A percentile compares a stretch with the other conserved stretches of the same genome.
Conservation (phyloP, 2,113 vertebrate genomes). For the Atrichornis clamosus region DNA sequence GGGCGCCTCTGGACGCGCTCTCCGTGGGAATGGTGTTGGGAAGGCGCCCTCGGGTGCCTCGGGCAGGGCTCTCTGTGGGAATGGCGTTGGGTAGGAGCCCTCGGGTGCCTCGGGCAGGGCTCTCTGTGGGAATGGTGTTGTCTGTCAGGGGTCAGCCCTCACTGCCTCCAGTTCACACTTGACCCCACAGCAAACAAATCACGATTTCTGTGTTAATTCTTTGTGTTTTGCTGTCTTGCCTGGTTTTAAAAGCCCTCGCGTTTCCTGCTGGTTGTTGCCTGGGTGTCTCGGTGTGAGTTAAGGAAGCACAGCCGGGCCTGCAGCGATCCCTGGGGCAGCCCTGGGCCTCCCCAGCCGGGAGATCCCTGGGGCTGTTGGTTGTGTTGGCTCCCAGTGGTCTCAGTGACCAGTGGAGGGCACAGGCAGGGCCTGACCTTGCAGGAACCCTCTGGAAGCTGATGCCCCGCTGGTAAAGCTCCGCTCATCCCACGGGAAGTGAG, state of each 20-base stretch:
- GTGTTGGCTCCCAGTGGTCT: accelerated
- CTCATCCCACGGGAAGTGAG: accelerated
- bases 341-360: accelerated
- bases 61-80: no score
- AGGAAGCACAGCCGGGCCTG: accelerated
- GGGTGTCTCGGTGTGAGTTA: accelerated
- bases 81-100: neutral
- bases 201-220: no score
- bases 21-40: accelerated
- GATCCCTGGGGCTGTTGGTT: neutral
- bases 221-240: accelerated
- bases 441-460: neutral
- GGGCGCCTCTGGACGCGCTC: accelerated
- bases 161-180: accelerated
- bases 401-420: no score
- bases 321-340: accelerated
- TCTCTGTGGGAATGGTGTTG: accelerated
- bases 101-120: accelerated
- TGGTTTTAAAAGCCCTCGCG: accelerated
- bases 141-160: neutral
- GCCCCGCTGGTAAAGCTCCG: accelerated
- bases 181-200: neutral
- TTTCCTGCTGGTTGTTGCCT: accelerated
- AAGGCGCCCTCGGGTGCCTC: accelerated
- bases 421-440: neutral